Evolutionary conservation across 2,888 invertebrate species (phyloP), one percentile per base, ranked within the genome.

Genomic region (Caenorhabditis auriculariae): DNA sequence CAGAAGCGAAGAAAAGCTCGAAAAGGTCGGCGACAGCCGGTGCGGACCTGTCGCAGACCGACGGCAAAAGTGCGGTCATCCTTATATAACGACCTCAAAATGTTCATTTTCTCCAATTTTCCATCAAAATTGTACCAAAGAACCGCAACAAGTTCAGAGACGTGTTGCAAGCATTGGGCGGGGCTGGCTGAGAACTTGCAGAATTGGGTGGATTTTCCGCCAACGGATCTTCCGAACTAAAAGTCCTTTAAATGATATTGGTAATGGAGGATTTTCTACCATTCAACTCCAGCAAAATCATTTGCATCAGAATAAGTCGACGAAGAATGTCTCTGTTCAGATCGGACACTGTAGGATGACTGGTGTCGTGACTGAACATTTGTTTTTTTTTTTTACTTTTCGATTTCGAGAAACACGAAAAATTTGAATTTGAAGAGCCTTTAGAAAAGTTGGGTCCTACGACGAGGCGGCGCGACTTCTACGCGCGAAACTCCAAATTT

Each of bases 81-180:
- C 74, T 60, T 29, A 80, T 66, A 55, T 78, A 80, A 24, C 76
- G 65, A 6, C 74, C 73, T 72, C 38, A 37, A 35, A 41, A 9
- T 12, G 38, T 37, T 45, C 9, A 9, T 9, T 26, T 45, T 27
- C 26, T 26, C 2, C 2, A 7, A 15, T 9, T 41, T 19, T 41
- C 41, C 9, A n/a, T 41, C n/a, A 15, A 9, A 41, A 15, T 17
- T 21, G 9, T 38, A 60, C 77, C 78, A 39, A 79, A 76, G 35
- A 77, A 72, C 15, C 76, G 55, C 24, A 79, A 62, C 17, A 79
- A 46, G 44, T 79, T 77, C 9, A 79, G 60, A 6, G 78, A 76
- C 0, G 77, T 73, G 48, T 79, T 79, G 64, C 79, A 79, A n/a
- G 79, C 57, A 54, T 77, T 79, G 6, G 78, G 78, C 39, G 66